Conservation (phyloP, 1,140 invertebrate genomes). For the Subanguina moxae region DNA sequence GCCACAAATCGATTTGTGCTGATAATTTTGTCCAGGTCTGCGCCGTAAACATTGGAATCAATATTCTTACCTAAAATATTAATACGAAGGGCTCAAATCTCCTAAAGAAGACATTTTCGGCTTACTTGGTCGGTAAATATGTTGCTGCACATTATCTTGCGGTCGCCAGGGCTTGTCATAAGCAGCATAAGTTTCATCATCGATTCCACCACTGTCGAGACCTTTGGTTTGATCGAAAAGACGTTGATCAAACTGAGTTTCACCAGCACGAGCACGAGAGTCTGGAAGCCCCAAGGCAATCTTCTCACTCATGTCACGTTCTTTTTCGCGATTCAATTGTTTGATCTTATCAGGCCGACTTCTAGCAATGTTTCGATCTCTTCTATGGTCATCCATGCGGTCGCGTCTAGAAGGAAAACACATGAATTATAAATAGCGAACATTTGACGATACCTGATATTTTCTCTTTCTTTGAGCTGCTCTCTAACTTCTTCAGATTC, state of each 20-base stretch:
- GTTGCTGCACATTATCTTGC: conserved; percentile 74
- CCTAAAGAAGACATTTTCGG: background rate
- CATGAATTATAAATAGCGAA: background rate
- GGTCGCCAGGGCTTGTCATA: conserved; percentile 79
- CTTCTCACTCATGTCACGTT: conserved; percentile 95
- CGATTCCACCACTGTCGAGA: conserved; percentile 90
- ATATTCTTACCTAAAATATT: conserved; percentile 41
- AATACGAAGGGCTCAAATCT: conserved; percentile 8
- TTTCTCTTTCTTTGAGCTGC: conserved; percentile 80
- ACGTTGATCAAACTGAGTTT: conserved; percentile 90
- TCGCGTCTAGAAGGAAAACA: conserved; percentile 32
- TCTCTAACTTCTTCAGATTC: conserved; percentile 61
- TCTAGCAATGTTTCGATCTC: conserved; percentile 81
- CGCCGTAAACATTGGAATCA: conserved; percentile 38
- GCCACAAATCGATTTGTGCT: conserved; percentile 45
- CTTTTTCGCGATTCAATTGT: conserved; percentile 76
- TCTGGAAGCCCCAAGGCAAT: conserved; percentile 88
- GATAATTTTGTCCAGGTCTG: conserved; percentile 44
- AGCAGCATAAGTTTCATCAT: conserved; percentile 95
- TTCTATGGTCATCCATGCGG: conserved; percentile 44
- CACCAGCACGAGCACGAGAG: conserved; percentile 59
- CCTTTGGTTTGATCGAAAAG: conserved; percentile 83
- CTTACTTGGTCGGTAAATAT: conserved; percentile 85
- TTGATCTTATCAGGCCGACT: conserved; percentile 87
- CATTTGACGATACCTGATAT: conserved; percentile 72